phyloP scores from a whole-genome alignment of 2,113 vertebrate species.

The Eptesicus fuscus region DNA sequence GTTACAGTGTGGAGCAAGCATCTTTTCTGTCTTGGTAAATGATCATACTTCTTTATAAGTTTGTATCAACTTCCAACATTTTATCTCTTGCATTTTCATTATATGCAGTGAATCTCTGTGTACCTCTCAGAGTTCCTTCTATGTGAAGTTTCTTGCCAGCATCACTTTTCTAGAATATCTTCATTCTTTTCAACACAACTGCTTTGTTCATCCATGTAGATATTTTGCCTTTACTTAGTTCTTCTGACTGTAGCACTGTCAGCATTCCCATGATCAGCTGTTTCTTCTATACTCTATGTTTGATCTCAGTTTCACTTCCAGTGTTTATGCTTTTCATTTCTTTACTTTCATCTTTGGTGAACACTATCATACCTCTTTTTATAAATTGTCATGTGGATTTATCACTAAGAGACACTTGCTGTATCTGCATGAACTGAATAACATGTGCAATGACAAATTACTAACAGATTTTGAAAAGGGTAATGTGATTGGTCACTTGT shows the following conservation, averaged over 20 bases:
- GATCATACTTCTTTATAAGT: not conserved
- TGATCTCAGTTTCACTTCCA: not conserved
- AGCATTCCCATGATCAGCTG: rapidly evolving
- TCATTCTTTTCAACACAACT: not conserved
- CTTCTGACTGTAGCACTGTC: not conserved
- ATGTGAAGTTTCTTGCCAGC: not conserved
- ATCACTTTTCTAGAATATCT: not conserved
- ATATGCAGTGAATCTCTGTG: not conserved
- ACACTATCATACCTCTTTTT: not conserved
- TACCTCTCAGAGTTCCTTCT: not conserved
- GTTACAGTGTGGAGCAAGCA: not conserved
- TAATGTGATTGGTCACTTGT: not conserved
- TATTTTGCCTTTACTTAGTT: not conserved
- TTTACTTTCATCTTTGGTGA: not conserved
- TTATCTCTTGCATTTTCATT: not conserved
- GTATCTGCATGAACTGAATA: not conserved
- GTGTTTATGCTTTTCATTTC: not conserved
- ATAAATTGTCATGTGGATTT: not conserved
- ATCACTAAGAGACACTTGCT: not conserved
- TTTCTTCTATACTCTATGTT: not conserved
- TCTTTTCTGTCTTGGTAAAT: not conserved
- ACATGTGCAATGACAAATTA: not conserved
- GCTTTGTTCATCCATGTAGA: not conserved
- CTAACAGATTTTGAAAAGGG: not conserved
- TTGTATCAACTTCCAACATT: not conserved